Evolutionary conservation across 1,140 invertebrate species (phyloP), one percentile per base, ranked within the genome.

Genomic region (Heliconius melpomene): DNA sequence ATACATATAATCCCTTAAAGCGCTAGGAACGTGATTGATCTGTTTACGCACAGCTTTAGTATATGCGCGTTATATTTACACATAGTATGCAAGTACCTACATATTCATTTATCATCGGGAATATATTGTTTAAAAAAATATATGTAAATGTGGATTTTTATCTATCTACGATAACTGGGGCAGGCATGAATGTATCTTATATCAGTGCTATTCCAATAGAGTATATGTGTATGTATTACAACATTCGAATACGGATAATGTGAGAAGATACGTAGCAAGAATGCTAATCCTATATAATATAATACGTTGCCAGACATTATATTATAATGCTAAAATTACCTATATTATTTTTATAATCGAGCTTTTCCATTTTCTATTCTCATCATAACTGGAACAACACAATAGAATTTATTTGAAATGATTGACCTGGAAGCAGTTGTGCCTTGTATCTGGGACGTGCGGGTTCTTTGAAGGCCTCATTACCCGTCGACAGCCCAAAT

Each of bases 401-500:
- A 66, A 66, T 66, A 66, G 54, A 60, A 1, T 66, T 66, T 66
- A 3, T 66, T 66, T 66, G 60, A 66, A 66, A 66, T 66, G 23
- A 40, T 66, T 38, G 32, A 66, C 74, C 74, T 23, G 36, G 16
- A 75, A 75, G 2, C 32, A 54, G 50, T 20, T 20, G 18, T 18
- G 6, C 16, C 16, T 36, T 16, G 38, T 77, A 46, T 77, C 57
- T 50, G 66, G 75, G 23, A 77, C 75, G 60, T 36, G 18, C 52
- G 74, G 54, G 46, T 70, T 76, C 74, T 66, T 76, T 76, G 57
- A 16, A 66, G 13, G 32, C 57, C n/a, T 57, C 54, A 57, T 57
- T 23, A n/a, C 54, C 20, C 36, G 52, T 26, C 76, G 76, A 72
- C 70, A 72, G 26, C 70, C 76, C 38, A 38, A 52, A 77, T 77